Conservation (phyloP, 2,888 invertebrate species). For the Ctena decussata region DNA sequence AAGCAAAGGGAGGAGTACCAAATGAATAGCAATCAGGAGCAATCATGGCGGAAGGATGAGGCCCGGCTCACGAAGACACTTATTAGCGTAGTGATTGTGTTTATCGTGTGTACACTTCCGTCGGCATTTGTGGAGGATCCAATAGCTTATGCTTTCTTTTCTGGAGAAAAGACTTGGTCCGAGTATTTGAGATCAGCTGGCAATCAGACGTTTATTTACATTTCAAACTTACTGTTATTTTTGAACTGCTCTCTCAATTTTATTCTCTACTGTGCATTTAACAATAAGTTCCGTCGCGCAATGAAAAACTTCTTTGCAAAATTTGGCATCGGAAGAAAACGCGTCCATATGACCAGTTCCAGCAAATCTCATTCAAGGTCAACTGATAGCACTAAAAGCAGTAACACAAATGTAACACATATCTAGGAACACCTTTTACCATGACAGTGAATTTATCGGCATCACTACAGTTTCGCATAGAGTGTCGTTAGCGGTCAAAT, state of each 20-base stretch:
- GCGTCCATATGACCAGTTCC: too few species aligned
- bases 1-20: constrained; percentile 59
- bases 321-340: too few species aligned
- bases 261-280: constrained; percentile 84
- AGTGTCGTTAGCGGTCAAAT: too few species aligned
- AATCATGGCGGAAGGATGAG: constrained; percentile 75
- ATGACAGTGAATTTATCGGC: too few species aligned
- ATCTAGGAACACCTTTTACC: too few species aligned
- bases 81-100: constrained; percentile 79
- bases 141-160: constrained; percentile 75
- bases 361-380: too few species aligned
- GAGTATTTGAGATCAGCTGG: constrained; percentile 65
- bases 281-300: constrained; percentile 72
- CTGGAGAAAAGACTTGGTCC: constrained; percentile 30
- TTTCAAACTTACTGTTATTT: constrained; percentile 79
- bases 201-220: constrained; percentile 59
- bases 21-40: constrained; percentile 68
- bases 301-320: constrained; percentile 24
- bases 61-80: constrained; percentile 81
- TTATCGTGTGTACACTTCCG: constrained; percentile 80
- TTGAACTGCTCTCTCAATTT: constrained; percentile 83
- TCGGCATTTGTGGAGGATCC: constrained; percentile 80
- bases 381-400: too few species aligned
- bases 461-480: too few species aligned
- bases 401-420: too few species aligned